Evolutionary conservation across 2,113 vertebrate genomes (phyloP).

Genomic region (Oreochromis spilurus): DNA sequence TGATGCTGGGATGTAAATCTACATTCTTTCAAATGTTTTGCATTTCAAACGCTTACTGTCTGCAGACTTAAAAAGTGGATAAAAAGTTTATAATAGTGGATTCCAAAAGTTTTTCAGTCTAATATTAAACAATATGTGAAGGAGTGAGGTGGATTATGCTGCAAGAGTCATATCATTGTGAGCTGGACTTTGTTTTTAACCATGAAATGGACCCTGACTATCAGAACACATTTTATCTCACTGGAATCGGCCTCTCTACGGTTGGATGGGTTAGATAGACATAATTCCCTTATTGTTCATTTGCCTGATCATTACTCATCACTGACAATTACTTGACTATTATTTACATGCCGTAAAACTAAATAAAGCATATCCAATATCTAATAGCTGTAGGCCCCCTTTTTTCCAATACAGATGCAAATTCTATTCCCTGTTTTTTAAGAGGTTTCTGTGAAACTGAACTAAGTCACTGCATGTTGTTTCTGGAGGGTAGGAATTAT

Average conservation of each 20-base stretch:
- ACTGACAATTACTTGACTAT: not conserved
- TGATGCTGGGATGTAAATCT: slow-evolving; percentile 3
- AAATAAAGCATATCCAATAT: not conserved
- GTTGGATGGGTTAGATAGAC: not conserved
- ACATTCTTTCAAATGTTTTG: not conserved
- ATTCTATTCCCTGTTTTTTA: not conserved
- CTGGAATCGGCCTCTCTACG: not conserved
- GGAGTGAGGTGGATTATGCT: not conserved
- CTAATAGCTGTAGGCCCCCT: not conserved
- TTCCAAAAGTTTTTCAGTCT: not conserved
- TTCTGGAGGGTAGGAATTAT: not conserved
- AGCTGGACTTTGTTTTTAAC: not conserved
- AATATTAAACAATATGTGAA: not conserved
- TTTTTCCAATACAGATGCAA: not conserved
- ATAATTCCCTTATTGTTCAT: not conserved
- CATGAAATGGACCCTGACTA: not conserved
- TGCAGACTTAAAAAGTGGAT: not conserved
- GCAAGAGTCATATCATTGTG: not conserved
- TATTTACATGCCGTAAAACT: not conserved
- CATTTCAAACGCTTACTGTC: not conserved
- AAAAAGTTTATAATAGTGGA: not conserved
- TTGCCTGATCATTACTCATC: not conserved
- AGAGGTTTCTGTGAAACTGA: not conserved
- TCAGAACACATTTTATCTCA: not conserved
- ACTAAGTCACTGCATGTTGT: not conserved